Percentiles rank a stretch among this genome's conserved stretches.
Conservation (phyloP, 35 echinoderm and acorn worm species). For the Diadema setosum region DNA sequence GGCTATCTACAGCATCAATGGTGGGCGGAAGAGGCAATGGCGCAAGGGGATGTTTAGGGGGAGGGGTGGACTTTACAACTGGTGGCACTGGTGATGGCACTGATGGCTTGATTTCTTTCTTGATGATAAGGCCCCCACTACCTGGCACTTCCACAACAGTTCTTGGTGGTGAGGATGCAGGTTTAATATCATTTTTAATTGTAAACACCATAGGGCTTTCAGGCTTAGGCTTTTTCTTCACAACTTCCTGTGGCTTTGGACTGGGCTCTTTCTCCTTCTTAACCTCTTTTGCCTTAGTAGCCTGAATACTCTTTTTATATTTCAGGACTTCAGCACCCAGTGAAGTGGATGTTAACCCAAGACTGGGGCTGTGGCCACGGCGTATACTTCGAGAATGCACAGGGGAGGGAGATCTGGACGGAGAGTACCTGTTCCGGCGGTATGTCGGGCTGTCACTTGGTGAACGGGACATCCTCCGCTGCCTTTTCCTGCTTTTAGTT, state of each 20-base stretch:
- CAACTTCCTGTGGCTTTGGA: background rate
- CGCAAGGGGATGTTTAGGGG: constrained; percentile 30
- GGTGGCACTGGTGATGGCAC: constrained; percentile 15
- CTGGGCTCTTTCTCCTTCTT: background rate
- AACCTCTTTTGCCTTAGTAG: constrained; percentile 6
- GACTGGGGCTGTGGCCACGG: constrained; percentile 45
- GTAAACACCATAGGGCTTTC: constrained; percentile 35
- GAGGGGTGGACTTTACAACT: background rate
- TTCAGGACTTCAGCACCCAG: constrained; percentile 67
- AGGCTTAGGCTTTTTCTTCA: constrained; percentile 26
- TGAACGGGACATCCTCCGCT: background rate
- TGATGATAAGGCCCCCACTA: constrained; percentile 55
- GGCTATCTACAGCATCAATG: constrained; percentile 48
- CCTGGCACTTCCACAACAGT: constrained; percentile 46
- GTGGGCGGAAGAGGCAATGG: constrained; percentile 63
- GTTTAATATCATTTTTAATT: constrained; percentile 56
- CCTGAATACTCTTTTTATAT: constrained; percentile 32
- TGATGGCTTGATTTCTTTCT: constrained; percentile 59
- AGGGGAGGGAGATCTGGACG: constrained; percentile 54
- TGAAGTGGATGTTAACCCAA: constrained; percentile 50
- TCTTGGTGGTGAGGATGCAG: background rate
- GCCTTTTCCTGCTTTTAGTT: constrained; percentile 29
- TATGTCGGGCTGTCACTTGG: constrained; percentile 1
- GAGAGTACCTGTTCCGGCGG: background rate
- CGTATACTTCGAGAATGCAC: constrained; percentile 35